Conservation (phyloP, 2,797 vertebrate species). For the Pangasius sanitwongsei region DNA sequence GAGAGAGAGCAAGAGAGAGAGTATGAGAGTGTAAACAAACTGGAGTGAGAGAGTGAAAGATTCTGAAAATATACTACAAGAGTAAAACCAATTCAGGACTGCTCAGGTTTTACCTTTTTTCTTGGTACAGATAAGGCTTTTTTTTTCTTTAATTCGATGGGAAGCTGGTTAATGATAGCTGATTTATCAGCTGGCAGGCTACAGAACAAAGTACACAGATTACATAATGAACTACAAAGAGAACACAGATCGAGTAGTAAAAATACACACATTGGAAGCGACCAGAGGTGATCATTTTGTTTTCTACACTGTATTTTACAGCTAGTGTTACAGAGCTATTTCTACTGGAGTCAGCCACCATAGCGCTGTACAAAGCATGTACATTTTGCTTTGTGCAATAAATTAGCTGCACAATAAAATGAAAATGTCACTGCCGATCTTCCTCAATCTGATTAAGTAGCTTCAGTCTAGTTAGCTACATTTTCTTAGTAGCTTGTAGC, state of each 20-base stretch:
- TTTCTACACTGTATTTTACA: neutral
- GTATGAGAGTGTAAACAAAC: neutral
- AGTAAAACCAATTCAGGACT: neutral
- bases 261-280: neutral
- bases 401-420: neutral
- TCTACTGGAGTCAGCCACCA: neutral
- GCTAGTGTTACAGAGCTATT: neutral
- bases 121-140: too few relatives aligned
- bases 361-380: neutral
- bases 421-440: neutral
- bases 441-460: neutral
- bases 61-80: neutral
- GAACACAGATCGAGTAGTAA: too few relatives aligned
- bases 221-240: neutral
- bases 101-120: too few relatives aligned
- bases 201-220: neutral
- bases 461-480: neutral
- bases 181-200: neutral
- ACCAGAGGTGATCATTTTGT: neutral
- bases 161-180: too few relatives aligned
- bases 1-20: neutral
- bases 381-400: neutral
- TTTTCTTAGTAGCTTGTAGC: neutral
- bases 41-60: neutral
- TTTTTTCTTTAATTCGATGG: too few relatives aligned